phyloP scores from a whole-genome alignment of 2,888 invertebrate genomes.

The Autographa gamma region DNA sequence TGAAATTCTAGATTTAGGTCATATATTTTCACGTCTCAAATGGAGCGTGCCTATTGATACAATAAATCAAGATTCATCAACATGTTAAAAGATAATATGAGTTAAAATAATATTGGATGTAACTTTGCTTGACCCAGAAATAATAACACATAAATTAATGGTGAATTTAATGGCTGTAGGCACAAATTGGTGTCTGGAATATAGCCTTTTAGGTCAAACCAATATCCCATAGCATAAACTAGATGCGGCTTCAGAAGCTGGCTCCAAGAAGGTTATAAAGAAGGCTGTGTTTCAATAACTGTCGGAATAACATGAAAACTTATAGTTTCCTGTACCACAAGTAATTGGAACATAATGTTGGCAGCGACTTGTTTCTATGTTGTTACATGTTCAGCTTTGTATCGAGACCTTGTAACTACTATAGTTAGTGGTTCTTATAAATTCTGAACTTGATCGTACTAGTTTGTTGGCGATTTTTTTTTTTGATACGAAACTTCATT shows the following conservation, averaged over 20 bases:
- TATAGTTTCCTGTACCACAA: conserved; percentile 6
- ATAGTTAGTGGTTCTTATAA: conserved; percentile 4
- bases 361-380: neutral
- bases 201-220: neutral
- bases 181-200: no score
- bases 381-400: neutral
- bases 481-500: neutral
- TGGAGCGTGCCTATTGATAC: no score
- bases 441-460: neutral
- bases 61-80: no score
- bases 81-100: no score
- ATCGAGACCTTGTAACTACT: neutral
- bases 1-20: no score
- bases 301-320: conserved; percentile 7
- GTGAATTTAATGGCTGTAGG: no score
- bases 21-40: no score
- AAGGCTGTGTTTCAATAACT: conserved; percentile 2
- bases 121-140: no score
- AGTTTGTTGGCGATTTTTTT: neutral
- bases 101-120: no score
- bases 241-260: neutral
- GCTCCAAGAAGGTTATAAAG: neutral
- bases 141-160: no score
- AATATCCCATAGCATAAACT: neutral
- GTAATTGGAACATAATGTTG: conserved; percentile 3